Percentiles rank a stretch among this genome's conserved stretches.
phyloP scores from a whole-genome alignment of 2,797 vertebrate genomes.

The Spea hammondii region DNA sequence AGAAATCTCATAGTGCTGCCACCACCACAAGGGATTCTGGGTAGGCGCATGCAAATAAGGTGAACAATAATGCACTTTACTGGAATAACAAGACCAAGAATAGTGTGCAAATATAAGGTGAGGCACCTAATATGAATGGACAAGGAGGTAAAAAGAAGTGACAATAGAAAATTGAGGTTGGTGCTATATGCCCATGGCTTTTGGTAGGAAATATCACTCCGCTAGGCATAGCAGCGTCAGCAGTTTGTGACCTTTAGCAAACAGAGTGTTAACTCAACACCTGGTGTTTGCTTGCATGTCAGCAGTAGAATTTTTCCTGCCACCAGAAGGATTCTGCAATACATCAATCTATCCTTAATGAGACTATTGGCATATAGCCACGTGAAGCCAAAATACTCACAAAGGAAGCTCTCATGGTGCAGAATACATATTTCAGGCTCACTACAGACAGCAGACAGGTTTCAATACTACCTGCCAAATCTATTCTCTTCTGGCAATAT shows the following conservation, averaged over 20 bases:
- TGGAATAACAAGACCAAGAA: slow-evolving; percentile 1
- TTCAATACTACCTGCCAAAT: slow-evolving; percentile 25
- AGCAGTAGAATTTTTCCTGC: slow-evolving; percentile 18
- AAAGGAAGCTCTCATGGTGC: not conserved
- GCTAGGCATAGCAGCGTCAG: slow-evolving; percentile 11
- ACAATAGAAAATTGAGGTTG: not conserved
- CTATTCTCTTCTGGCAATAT: not conserved
- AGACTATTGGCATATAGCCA: slow-evolving; percentile 32
- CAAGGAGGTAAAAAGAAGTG: not conserved
- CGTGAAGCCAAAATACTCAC: slow-evolving; percentile 1
- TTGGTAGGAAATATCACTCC: slow-evolving; percentile 8
- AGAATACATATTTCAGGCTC: slow-evolving; percentile 27
- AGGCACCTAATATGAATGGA: not conserved
- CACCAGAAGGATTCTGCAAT: slow-evolving; percentile 34
- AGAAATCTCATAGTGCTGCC: no score
- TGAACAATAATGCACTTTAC: not conserved
- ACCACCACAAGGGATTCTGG: no score
- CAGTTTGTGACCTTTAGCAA: slow-evolving; percentile 37
- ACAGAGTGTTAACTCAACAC: slow-evolving; percentile 38
- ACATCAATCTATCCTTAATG: slow-evolving; percentile 47
- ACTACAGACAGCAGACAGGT: slow-evolving; percentile 10
- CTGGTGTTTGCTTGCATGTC: slow-evolving; percentile 33
- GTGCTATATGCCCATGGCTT: not conserved
- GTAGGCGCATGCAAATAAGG: no score
- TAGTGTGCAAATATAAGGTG: not conserved